These are phyloP conservation scores for Cheilosia urbana DNA, from an alignment of 2,888 invertebrate genomes.

Conservation along the genomic window DNA sequence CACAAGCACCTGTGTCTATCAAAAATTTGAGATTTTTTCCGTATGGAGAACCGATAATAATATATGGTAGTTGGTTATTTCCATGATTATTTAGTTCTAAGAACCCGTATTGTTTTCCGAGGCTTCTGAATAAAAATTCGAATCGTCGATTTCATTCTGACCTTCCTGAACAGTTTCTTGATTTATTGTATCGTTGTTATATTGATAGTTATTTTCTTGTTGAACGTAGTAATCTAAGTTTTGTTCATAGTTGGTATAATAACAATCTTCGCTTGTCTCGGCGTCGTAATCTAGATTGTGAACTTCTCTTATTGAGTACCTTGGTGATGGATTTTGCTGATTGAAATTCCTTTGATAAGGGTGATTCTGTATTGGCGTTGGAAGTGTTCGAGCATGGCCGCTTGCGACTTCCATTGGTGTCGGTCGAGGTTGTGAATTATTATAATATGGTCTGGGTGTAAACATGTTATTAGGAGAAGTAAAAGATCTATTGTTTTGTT, in stretches of 20 bases:
- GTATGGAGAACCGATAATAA: conserved; percentile 16
- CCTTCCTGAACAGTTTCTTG: conserved; percentile 4
- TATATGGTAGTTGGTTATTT: conserved; percentile 6
- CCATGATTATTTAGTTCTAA: conserved; percentile 47
- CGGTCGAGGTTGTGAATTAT: conserved; percentile 6
- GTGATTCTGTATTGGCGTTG: conserved; percentile 4
- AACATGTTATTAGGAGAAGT: background rate
- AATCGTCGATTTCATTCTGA: conserved; percentile 22
- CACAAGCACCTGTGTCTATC: conserved; percentile 21
- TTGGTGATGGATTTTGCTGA: conserved; percentile 3
- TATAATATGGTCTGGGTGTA: background rate
- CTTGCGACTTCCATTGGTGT: conserved; percentile 9
- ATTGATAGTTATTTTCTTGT: conserved; percentile 2
- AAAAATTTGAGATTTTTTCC: conserved; percentile 37
- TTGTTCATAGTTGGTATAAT: conserved; percentile 10
- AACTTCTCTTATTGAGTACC: conserved; percentile 9
- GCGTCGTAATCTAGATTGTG: conserved; percentile 10
- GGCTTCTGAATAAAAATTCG: conserved; percentile 43
- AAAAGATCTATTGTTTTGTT: conserved; percentile 14
- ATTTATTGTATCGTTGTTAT: background rate
- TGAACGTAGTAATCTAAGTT: conserved; percentile 10
- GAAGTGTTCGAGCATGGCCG: conserved; percentile 8
- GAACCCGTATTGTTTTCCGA: conserved; percentile 36
- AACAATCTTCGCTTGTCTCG: conserved; percentile 1
- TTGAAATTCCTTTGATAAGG: background rate